A percentile compares a stretch with the other conserved stretches of the same genome.
These are phyloP conservation scores for Eucriotettix oculatus DNA, from an alignment of 2,888 invertebrate genomes.

Conservation along the genomic window DNA sequence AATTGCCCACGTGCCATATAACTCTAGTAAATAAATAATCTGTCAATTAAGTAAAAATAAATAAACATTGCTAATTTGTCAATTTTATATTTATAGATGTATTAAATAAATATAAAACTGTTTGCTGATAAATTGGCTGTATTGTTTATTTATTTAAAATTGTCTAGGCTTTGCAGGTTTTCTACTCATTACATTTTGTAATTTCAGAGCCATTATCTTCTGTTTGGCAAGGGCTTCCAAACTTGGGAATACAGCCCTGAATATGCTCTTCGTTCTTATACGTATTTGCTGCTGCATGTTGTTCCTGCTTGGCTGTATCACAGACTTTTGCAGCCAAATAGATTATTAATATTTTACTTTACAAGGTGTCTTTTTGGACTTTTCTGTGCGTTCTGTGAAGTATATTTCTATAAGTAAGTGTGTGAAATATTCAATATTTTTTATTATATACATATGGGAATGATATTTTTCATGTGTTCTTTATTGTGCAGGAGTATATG, in stretches of 20 bases:
- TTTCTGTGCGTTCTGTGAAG: conserved; percentile 66
- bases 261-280: conserved; percentile 88
- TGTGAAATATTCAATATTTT: not conserved
- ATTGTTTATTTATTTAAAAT: too few relatives aligned
- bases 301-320: conserved; percentile 73
- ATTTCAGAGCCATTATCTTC: conserved; percentile 46
- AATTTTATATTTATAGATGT: too few relatives aligned
- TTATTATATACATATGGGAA: not conserved
- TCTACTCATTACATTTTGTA: not conserved
- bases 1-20: too few relatives aligned
- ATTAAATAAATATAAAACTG: too few relatives aligned
- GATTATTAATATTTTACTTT: conserved; percentile 77
- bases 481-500: conserved; percentile 56
- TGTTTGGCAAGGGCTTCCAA: conserved; percentile 88
- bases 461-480: not conserved
- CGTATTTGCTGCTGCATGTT: conserved; percentile 77
- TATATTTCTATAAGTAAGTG: conserved; percentile 83
- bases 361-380: conserved; percentile 67
- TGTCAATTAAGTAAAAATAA: too few relatives aligned
- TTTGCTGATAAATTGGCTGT: too few relatives aligned
- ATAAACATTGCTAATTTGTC: too few relatives aligned
- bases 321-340: conserved; percentile 55
- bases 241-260: conserved; percentile 99
- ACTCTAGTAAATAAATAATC: too few relatives aligned
- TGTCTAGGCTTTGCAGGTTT: too few relatives aligned